phyloP scores from a whole-genome alignment of 2,888 invertebrate genomes.

The Troglohyphantes excavatus region DNA sequence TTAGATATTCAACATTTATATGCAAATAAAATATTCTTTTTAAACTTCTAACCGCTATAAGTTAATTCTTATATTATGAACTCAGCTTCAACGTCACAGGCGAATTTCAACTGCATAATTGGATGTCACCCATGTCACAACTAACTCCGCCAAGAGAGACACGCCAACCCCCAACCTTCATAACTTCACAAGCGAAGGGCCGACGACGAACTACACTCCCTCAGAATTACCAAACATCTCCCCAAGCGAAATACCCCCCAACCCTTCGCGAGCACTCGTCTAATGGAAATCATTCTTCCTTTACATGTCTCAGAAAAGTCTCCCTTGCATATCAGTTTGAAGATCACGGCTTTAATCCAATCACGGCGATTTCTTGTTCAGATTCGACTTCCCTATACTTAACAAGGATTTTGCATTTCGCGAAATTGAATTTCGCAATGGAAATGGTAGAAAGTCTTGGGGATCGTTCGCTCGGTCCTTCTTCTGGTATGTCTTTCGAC shows the following conservation, averaged over 20 bases:
- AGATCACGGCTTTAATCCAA: conserved; percentile 69
- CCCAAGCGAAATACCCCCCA: neutral
- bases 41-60: too few relatives aligned
- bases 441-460: neutral
- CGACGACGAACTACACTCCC: neutral
- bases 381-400: conserved; percentile 31
- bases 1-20: too few relatives aligned
- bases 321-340: conserved; percentile 57
- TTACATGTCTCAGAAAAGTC: neutral
- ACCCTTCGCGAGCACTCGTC: neutral
- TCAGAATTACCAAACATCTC: neutral
- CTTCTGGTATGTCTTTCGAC: neutral
- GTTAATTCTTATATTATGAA: too few relatives aligned
- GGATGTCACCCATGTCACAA: neutral
- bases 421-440: conserved; percentile 62
- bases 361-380: conserved; percentile 62
- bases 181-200: neutral
- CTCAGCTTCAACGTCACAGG: too few relatives aligned
- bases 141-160: neutral
- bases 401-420: conserved; percentile 67
- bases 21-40: too few relatives aligned
- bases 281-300: conserved; percentile 48
- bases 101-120: too few relatives aligned
- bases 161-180: neutral
- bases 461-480: neutral